These are phyloP conservation scores for Stegastes partitus DNA, from an alignment of 2,113 vertebrate genomes.

Conservation along the genomic window DNA sequence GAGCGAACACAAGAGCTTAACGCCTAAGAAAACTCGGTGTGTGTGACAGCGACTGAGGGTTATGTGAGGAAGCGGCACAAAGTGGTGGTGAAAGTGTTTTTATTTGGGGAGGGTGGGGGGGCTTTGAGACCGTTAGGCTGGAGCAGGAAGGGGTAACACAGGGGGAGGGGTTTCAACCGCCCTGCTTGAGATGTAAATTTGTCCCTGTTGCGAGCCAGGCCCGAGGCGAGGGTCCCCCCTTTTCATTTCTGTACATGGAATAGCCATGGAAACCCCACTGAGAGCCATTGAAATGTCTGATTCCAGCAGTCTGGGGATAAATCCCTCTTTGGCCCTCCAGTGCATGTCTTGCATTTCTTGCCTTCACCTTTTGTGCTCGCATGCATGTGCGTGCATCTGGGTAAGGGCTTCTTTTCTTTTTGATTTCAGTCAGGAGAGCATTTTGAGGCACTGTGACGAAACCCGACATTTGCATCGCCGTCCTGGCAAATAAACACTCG, in stretches of 20 bases:
- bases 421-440: neutral
- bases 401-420: neutral
- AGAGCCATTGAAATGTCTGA: slow-evolving; percentile 76
- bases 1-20: slow-evolving; percentile 78
- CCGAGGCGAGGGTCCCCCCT: slow-evolving; percentile 72
- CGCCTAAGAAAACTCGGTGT: slow-evolving; percentile 72
- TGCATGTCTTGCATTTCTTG: slow-evolving; percentile 18
- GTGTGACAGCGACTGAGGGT: slow-evolving; percentile 58
- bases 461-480: slow-evolving; percentile 9
- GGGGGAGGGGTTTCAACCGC: slow-evolving; percentile 72
- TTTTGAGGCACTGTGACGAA: slow-evolving; percentile 15
- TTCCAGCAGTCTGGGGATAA: slow-evolving; percentile 76
- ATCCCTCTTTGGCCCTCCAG: slow-evolving; percentile 59
- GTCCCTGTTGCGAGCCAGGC: slow-evolving; percentile 77
- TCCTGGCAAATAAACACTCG: slow-evolving; percentile 10
- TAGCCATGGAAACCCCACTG: slow-evolving; percentile 86
- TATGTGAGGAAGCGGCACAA: slow-evolving; percentile 64
- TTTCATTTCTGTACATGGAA: slow-evolving; percentile 81
- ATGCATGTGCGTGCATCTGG: slow-evolving; percentile 30
- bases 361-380: slow-evolving; percentile 33
- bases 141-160: slow-evolving; percentile 56
- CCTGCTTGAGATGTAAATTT: slow-evolving; percentile 89
- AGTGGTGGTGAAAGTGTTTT: slow-evolving; percentile 62
- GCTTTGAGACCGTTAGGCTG: slow-evolving; percentile 74
- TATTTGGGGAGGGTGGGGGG: slow-evolving; percentile 26